Evolutionary conservation across 2,888 invertebrate species (phyloP), one percentile per base, ranked within the genome.

Genomic region (Octodonta nipae): DNA sequence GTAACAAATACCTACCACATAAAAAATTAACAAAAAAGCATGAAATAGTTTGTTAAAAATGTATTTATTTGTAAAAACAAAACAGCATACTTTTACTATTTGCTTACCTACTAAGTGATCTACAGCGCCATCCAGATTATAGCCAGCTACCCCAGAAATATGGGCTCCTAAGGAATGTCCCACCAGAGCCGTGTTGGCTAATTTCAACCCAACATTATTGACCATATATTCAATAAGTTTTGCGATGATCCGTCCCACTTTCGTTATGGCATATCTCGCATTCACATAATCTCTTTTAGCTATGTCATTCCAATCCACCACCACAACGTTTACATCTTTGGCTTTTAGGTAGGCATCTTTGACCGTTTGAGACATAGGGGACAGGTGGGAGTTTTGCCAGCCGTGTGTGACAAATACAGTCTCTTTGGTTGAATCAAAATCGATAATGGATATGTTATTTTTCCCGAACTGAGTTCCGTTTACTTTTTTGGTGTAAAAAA

Each of bases 361-460:
- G 2, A 56, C 32, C 3, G 39, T 13, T 5, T 35, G 36, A 33
- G 48, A 49, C 7, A 51, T 36, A 2, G 34, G 29, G 13, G 54
- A 50, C 14, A 27, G 29, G 15, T 47, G 33, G 30, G 48, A 33
- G 32, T 52, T 54, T 4, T 41, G 41, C 56, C 54, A 59, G 6
- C 60, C 59, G 33, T 60, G 59, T 10, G 48, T 36, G 4, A 59
- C 36, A 32, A 58, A 54, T n/a, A 55, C 40, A 2, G 43, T 53
- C 6, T 34, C 26, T 26, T 39, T 42, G 2, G 32, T 33, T 2
- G 41, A 11, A 12, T 50, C 37, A 34, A 50, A 55, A 13, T 43
- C 38, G n/a, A n/a, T n/a, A n/a, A n/a, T n/a, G n/a, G n/a, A n/a
- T n/a, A n/a, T n/a, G n/a, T n/a, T n/a, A n/a, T n/a, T n/a, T n/a